These are phyloP conservation scores for Turdus rufiventris DNA, from an alignment of 2,113 vertebrate genomes.

Conservation along the genomic window DNA sequence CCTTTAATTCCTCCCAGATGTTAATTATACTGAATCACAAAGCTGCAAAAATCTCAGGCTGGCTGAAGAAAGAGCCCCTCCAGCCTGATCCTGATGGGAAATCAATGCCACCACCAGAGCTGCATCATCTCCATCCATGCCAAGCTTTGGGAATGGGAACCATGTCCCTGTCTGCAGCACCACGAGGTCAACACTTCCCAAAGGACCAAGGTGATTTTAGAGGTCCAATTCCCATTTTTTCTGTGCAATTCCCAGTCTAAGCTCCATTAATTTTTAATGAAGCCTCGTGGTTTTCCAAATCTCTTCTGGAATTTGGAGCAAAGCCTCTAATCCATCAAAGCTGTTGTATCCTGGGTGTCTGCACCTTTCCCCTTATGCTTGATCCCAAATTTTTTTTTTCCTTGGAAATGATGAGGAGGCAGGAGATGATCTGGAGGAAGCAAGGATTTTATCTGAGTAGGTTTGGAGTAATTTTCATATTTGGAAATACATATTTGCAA, in stretches of 20 bases:
- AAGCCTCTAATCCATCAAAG: neutral
- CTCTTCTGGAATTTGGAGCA: neutral
- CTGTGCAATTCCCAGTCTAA: neutral
- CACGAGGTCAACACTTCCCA: accelerated
- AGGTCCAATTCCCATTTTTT: neutral
- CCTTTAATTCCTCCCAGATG: slow-evolving; percentile 47
- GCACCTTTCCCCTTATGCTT: neutral
- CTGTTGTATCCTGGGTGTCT: neutral
- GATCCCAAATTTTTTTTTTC: neutral
- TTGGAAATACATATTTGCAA: neutral
- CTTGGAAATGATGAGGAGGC: neutral
- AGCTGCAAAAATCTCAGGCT: slow-evolving; percentile 2
- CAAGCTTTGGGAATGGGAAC: neutral
- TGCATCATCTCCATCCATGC: neutral
- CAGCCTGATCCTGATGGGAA: neutral
- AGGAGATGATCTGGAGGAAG: neutral
- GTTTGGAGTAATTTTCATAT: neutral
- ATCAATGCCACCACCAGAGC: neutral
- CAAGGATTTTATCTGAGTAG: neutral
- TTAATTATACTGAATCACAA: slow-evolving; percentile 17
- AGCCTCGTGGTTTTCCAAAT: neutral
- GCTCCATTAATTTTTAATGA: neutral
- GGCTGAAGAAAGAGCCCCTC: neutral
- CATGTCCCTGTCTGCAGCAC: accelerated
- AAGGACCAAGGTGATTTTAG: neutral